phyloP scores from a whole-genome alignment of 64 coral and sea anemone genomes.

The Pocillopora damicornis region DNA sequence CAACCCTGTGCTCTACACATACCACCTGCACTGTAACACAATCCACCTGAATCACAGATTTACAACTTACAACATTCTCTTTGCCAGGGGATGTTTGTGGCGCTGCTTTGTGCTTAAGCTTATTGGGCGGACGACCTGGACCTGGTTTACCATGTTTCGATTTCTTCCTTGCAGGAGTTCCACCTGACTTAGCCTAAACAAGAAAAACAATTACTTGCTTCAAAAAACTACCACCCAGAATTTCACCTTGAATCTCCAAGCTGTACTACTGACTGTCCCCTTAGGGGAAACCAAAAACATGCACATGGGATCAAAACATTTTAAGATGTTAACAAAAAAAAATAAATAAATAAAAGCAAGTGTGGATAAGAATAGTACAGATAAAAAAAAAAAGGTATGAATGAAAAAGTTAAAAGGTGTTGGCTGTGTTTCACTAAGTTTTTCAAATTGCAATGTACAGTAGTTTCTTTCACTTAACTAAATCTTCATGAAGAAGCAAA shows the following conservation, averaged over 20 bases:
- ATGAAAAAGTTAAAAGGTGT: too few relatives aligned
- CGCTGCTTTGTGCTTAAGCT: conserved; percentile 72
- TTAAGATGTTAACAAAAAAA: too few relatives aligned
- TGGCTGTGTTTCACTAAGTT: too few relatives aligned
- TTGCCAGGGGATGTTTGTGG: conserved; percentile 78
- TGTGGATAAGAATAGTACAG: too few relatives aligned
- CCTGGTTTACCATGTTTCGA: conserved; percentile 90
- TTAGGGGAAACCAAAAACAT: too few relatives aligned
- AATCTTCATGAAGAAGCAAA: background rate
- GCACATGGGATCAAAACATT: too few relatives aligned
- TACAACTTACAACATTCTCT: conserved; percentile 77
- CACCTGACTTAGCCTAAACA: conserved; percentile 48
- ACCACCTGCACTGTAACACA: background rate
- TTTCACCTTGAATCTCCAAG: background rate
- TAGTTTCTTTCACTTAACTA: too few relatives aligned
- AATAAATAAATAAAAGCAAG: too few relatives aligned
- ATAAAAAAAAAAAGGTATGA: too few relatives aligned
- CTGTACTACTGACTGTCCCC: background rate
- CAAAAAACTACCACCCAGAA: background rate
- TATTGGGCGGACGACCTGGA: conserved; percentile 72
- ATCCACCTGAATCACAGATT: background rate
- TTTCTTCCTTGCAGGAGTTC: conserved; percentile 73
- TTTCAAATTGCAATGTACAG: too few relatives aligned
- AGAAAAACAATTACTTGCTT: background rate
- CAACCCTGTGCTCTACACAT: background rate